Evolutionary conservation across 53 echinoderm and acorn worm genomes (phyloP).

Genomic region (Paelopatides confundens): DNA sequence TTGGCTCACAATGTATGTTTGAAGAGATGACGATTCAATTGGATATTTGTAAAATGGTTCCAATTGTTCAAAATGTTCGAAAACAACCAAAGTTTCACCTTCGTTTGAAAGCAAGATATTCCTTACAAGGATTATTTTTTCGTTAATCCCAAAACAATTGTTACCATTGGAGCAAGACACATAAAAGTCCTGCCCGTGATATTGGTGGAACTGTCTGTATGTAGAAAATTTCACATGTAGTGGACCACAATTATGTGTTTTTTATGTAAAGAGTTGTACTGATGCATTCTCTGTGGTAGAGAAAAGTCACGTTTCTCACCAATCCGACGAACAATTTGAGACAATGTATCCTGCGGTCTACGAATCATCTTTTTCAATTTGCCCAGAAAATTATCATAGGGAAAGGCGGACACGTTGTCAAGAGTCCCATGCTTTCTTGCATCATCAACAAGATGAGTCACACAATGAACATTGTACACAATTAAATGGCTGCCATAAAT

Average conservation of each 20-base stretch:
- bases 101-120: not conserved
- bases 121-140: not conserved
- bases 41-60: not conserved
- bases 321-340: conserved; percentile 17
- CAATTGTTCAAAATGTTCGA: not conserved
- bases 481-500: conserved; percentile 30
- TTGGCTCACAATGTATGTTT: not conserved
- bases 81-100: not conserved
- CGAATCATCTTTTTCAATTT: conserved; percentile 36
- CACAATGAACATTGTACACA: conserved; percentile 38
- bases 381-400: conserved; percentile 42
- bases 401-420: conserved; percentile 50
- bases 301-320: not conserved
- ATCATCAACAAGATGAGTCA: conserved; percentile 53
- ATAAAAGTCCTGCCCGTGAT: not conserved
- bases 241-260: not conserved
- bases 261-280: not conserved
- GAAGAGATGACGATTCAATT: not conserved
- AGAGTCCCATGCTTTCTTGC: conserved; percentile 38
- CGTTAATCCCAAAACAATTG: not conserved
- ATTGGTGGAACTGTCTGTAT: not conserved
- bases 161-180: not conserved
- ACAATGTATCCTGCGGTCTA: conserved; percentile 16
- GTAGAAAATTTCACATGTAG: not conserved
- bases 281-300: not conserved